Percentiles rank a stretch among this genome's conserved stretches.
phyloP scores from a whole-genome alignment of 2,888 invertebrate species.

The Apamea sordens region DNA sequence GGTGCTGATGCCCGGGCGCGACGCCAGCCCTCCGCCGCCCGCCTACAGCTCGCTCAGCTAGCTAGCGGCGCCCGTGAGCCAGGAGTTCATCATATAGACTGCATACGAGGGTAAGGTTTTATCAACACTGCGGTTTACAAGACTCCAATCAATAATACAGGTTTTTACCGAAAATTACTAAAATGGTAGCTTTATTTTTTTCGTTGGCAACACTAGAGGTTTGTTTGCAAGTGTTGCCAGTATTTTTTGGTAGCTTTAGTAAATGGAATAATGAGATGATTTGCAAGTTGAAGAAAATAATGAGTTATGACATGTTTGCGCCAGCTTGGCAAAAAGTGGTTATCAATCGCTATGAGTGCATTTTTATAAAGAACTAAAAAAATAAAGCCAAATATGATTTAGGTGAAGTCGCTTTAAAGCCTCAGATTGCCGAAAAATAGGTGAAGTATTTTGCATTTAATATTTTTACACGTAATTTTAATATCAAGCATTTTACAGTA shows the following conservation, averaged over 20 bases:
- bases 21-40: conserved; percentile 90
- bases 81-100: conserved; percentile 85
- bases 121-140: conserved; percentile 16
- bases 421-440: conserved; percentile 8
- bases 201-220: conserved; percentile 17
- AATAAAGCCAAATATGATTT: conserved; percentile 34
- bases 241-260: conserved; percentile 28
- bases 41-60: conserved; percentile 94
- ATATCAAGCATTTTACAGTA: conserved; percentile 15
- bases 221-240: conserved; percentile 7
- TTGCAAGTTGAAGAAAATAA: conserved; percentile 15
- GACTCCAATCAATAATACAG: conserved; percentile 14
- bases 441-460: conserved; percentile 31
- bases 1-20: conserved; percentile 92
- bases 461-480: conserved; percentile 53
- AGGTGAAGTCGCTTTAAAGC: conserved; percentile 9
- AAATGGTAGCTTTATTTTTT: conserved; percentile 38
- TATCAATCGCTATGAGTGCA: not conserved
- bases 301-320: not conserved
- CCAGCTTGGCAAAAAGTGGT: not conserved
- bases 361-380: conserved; percentile 13
- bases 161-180: conserved; percentile 22
- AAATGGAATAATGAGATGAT: not conserved
- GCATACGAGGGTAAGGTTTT: conserved; percentile 66
- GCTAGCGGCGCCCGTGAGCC: conserved; percentile 79